Base-by-base conservation (phyloP, 2,113 vertebrate genomes). In the Phrynosoma platyrhinos region DNA sequence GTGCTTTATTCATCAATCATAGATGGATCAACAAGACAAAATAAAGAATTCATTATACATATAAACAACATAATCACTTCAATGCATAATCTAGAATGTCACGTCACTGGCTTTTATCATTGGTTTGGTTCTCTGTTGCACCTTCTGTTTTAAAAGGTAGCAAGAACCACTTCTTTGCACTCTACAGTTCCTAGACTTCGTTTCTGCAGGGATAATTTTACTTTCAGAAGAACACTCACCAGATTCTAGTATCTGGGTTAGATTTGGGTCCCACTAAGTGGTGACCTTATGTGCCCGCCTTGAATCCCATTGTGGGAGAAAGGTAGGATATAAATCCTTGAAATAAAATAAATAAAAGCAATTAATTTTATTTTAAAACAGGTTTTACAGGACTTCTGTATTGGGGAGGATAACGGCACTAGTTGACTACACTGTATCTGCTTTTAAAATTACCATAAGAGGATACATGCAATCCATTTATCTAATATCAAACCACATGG, bases 1-100 rank as follows among this genome's bases (percentile, higher is more conserved):
- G 58, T 9, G 0, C 13, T 4, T 78, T 81, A 0, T 0, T 82
- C 20, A 1, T 0, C 0, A 52, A 36, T 0, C 1, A 4, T 72
- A 9, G 16, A 40, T 53, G 64, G 23, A n/a, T 36, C 58, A 36
- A 3, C 58, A 40, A n/a, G 58, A 68, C 23, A n/a, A 36, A 79
- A 79, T 55, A 66, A 77, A 66, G 8, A 25, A 13, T 78, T 25
- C 25, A 58, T 14, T 74, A 66, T 68, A 14, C 13, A 66, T 30
- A 27, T 16, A 16, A 53, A 32, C 53, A 85, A 64, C 40, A 4
- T 47, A 14, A 82, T 30, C 18, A 36, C 55, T 66, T 47, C 82
- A 53, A 16, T 55, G 30, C 42, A 32, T 69, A 27, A 16, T 32
- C 66, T 69, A 55, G 47, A 72, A 83, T 42, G 52, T 74, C 30